Percentiles rank a stretch among this genome's conserved stretches.
Conservation (phyloP, 1,140 invertebrate genomes). For the Macrobrachium rosenbergii region DNA sequence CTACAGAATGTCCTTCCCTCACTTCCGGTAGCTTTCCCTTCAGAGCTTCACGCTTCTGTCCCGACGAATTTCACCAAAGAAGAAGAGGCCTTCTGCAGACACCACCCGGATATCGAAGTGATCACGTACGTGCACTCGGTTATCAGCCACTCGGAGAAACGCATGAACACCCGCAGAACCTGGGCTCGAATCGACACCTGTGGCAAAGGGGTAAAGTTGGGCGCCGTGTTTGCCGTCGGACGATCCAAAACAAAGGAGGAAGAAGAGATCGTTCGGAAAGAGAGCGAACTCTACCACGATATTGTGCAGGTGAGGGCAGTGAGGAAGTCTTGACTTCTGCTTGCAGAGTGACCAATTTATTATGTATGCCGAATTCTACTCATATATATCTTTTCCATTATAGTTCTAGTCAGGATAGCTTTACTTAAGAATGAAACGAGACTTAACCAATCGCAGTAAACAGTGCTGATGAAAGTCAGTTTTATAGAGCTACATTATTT, state of each 20-base stretch:
- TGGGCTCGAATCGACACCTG: constrained; percentile 32
- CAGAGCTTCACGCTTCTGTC: not conserved
- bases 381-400: no score
- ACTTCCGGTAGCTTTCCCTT: not conserved
- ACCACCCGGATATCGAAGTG: constrained; percentile 37
- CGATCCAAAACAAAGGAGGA: constrained; percentile 37
- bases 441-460: no score
- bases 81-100: constrained; percentile 37
- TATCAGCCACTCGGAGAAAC: constrained; percentile 41
- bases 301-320: constrained; percentile 58
- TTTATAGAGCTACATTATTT: no score
- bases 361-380: no score
- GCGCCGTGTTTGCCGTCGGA: constrained; percentile 50
- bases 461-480: no score
- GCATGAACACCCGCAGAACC: constrained; percentile 27
- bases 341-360: no score
- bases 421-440: no score
- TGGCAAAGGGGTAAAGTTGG: constrained; percentile 3
- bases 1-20: constrained; percentile 6
- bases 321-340: no score
- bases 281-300: constrained; percentile 41
- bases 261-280: constrained; percentile 28
- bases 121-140: constrained; percentile 57
- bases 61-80: constrained; percentile 40
- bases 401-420: no score